Evolutionary conservation across 1,140 invertebrate species (phyloP), one percentile per base, ranked within the genome.

Genomic region (Penaeus indicus): DNA sequence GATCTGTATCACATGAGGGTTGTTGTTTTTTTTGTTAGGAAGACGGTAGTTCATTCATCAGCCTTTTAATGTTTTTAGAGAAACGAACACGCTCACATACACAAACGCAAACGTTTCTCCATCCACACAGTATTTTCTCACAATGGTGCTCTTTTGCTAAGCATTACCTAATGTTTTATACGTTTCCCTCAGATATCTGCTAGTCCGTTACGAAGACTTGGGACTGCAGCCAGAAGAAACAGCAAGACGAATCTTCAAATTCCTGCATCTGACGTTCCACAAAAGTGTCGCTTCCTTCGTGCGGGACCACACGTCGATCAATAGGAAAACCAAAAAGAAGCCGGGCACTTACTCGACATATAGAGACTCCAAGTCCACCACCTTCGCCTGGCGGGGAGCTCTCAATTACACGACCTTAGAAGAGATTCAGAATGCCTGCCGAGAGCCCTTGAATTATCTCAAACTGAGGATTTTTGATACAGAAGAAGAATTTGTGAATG

Each of bases 201-300:
- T 90, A 69, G 72, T 91, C 25, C 90, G 91, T 5, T 92, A 92
- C 80, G 92, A 92, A 78, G 92, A 92, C 78, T 63, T 92, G 18
- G 85, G 92, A 8, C 27, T 91, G 0, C 72, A 91, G 78, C 91
- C 92, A 22, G 90, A 91, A 75, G 83, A 84, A 38, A 89, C 89
- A 72, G 89, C 90, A 2, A 84, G 83, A 22, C 88, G 92, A 83
- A 77, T 92, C 22, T 91, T 92, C 61, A 38, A 90, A 0, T 91
- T 91, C 86, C 80, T 92, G 4, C 69, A 89, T 0, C 47, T 92
- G 7, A 77, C 90, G 10, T 88, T 72, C 75, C 83, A 90, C 42
- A 88, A 82, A 47, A 69, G 85, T 67, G 86, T 91, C 61, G 60
- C 79, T 18, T 69, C 18, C 11, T 91, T 90, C 77, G 79, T 91